Conservation (phyloP, 1,140 invertebrate genomes). For the Chironomus striatipennis region DNA sequence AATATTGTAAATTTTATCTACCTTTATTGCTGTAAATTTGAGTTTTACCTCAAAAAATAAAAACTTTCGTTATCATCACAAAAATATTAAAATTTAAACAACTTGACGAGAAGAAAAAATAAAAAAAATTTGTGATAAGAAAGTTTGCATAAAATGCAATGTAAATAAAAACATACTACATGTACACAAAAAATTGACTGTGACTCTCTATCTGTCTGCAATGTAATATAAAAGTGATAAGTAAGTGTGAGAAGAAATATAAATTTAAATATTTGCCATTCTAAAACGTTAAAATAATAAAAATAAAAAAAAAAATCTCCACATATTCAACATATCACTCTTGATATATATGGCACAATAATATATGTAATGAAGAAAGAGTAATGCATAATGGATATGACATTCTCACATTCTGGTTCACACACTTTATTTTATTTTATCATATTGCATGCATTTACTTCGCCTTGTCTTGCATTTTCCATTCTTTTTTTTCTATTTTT, state of each 20-base stretch:
- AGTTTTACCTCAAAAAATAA: neutral
- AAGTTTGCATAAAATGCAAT: neutral
- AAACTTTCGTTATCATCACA: neutral
- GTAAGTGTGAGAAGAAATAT: neutral
- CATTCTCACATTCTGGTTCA: slow-evolving; percentile 2
- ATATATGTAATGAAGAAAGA: neutral
- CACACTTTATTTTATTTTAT: neutral
- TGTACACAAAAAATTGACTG: neutral
- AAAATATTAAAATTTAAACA: too few relatives aligned
- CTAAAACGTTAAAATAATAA: neutral
- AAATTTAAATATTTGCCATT: slow-evolving; percentile 5
- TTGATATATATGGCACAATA: slow-evolving; percentile 5
- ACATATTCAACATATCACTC: neutral
- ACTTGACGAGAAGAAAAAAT: too few relatives aligned
- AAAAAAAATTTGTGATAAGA: neutral
- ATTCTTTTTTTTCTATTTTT: too few relatives aligned
- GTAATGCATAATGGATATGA: neutral
- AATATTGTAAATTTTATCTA: too few relatives aligned
- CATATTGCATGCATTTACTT: too few relatives aligned
- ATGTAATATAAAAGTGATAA: neutral
- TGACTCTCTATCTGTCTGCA: neutral
- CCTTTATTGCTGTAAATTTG: too few relatives aligned
- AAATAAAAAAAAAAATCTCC: neutral
- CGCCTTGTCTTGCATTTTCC: too few relatives aligned
- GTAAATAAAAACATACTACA: neutral